phyloP scores from a whole-genome alignment of 2,113 vertebrate species.

The Melanerpes formicivorus region DNA sequence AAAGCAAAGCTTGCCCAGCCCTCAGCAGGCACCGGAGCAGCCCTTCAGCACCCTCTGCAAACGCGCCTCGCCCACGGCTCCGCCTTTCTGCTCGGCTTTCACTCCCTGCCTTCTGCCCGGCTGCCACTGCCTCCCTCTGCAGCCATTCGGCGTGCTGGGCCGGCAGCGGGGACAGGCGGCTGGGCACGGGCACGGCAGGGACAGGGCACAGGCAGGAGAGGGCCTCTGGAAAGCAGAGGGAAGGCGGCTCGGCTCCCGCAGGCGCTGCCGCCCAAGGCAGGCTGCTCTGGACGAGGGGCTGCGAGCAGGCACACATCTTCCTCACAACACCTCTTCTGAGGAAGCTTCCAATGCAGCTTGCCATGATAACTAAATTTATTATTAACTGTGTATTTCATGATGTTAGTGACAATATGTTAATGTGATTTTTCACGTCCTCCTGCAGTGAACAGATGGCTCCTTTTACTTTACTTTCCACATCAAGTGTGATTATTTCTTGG shows the following conservation, averaged over 20 bases:
- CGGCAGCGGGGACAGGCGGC: neutral
- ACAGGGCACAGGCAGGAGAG: neutral
- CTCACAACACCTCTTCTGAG: conserved; percentile 79
- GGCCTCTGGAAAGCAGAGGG: neutral
- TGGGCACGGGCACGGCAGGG: neutral
- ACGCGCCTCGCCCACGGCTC: neutral
- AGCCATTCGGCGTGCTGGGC: neutral
- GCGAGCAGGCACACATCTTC: conserved; percentile 57
- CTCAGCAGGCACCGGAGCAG: rapidly evolving
- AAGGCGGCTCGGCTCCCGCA: neutral
- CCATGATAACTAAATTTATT: conserved; percentile 95
- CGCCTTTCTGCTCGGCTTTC: neutral
- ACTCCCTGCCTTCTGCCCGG: neutral
- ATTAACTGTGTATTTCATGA: conserved; percentile 99
- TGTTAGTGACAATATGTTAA: conserved; percentile 99
- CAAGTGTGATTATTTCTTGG: conserved; percentile 99
- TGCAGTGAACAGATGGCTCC: conserved; percentile 99
- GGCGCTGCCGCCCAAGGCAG: conserved; percentile 12
- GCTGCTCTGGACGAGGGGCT: neutral
- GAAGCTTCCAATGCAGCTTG: conserved; percentile 84
- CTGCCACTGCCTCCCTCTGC: neutral
- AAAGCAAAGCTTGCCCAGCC: neutral
- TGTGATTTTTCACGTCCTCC: conserved; percentile 93
- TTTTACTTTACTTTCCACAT: conserved; percentile 99
- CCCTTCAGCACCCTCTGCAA: neutral